Evolutionary conservation across 2,797 vertebrate genomes (phyloP).

Genomic region (Cephalopachus bancanus): DNA sequence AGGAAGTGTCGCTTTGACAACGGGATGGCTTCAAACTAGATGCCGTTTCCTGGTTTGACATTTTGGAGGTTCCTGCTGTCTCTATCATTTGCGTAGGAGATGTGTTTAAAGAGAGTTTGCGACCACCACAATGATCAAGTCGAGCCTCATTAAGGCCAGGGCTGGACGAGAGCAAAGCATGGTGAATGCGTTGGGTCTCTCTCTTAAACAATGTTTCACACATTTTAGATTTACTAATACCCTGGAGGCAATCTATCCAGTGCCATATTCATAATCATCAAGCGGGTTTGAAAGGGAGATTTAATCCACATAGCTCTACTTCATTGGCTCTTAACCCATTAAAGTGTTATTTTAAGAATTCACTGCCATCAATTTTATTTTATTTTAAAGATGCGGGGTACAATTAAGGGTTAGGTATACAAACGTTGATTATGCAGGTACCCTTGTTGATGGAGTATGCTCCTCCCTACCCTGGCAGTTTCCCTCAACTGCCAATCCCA

Average conservation of each 20-base stretch:
- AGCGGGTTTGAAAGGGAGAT: background rate
- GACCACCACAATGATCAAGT: background rate
- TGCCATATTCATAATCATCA: background rate
- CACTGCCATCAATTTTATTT: background rate
- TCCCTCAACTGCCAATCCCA: too few relatives aligned
- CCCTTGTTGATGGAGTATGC: too few relatives aligned
- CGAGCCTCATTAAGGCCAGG: background rate
- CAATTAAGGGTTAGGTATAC: too few relatives aligned
- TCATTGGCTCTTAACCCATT: slow-evolving; percentile 53
- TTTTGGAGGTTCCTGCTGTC: background rate
- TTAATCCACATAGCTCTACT: slow-evolving; percentile 34
- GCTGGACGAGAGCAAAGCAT: background rate
- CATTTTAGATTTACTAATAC: slow-evolving; percentile 22
- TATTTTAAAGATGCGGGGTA: too few relatives aligned
- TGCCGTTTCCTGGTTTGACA: background rate
- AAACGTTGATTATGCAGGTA: too few relatives aligned
- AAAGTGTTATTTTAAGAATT: slow-evolving; percentile 69
- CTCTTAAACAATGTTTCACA: background rate
- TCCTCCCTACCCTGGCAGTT: too few relatives aligned
- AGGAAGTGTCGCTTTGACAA: background rate
- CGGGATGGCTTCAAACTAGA: background rate
- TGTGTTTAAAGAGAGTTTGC: background rate
- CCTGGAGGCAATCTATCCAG: background rate
- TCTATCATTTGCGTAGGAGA: background rate
- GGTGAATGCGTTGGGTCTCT: background rate